phyloP scores from a whole-genome alignment of 2,888 invertebrate genomes.

The Drosophila planitibia region DNA sequence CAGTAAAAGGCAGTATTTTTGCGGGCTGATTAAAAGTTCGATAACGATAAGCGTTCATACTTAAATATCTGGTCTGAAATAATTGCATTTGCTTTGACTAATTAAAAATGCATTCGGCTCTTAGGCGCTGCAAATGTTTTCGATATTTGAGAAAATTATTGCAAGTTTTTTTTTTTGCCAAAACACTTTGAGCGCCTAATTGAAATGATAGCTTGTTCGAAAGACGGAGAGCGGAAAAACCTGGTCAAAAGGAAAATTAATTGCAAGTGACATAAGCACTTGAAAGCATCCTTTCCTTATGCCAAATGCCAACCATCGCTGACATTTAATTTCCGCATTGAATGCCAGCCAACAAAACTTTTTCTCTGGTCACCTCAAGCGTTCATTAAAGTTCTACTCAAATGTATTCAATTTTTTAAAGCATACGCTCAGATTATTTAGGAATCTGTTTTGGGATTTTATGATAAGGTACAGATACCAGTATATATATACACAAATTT shows the following conservation, averaged over 20 bases:
- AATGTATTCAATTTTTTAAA: not conserved
- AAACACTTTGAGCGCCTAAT: constrained; percentile 66
- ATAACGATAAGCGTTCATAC: constrained; percentile 43
- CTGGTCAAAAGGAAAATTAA: constrained; percentile 73
- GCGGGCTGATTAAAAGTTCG: constrained; percentile 41
- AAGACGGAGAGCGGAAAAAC: constrained; percentile 39
- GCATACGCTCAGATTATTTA: not conserved
- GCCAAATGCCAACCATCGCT: constrained; percentile 57
- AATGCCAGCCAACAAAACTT: constrained; percentile 42
- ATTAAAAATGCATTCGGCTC: constrained; percentile 75
- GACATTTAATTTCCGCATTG: constrained; percentile 74
- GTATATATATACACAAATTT: constrained; percentile 29
- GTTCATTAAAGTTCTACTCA: constrained; percentile 18
- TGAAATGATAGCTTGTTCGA: constrained; percentile 58
- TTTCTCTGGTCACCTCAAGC: constrained; percentile 28
- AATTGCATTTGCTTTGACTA: constrained; percentile 65
- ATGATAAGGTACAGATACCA: not conserved
- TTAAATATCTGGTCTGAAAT: constrained; percentile 46
- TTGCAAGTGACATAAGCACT: constrained; percentile 78
- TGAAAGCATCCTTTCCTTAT: constrained; percentile 52
- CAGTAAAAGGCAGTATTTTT: constrained; percentile 40
- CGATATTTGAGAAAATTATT: constrained; percentile 63
- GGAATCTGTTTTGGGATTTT: not conserved
- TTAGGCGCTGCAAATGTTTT: constrained; percentile 61
- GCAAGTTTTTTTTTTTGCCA: constrained; percentile 44